Conservation (phyloP, 2,797 vertebrate species). For the Varecia variegata region DNA sequence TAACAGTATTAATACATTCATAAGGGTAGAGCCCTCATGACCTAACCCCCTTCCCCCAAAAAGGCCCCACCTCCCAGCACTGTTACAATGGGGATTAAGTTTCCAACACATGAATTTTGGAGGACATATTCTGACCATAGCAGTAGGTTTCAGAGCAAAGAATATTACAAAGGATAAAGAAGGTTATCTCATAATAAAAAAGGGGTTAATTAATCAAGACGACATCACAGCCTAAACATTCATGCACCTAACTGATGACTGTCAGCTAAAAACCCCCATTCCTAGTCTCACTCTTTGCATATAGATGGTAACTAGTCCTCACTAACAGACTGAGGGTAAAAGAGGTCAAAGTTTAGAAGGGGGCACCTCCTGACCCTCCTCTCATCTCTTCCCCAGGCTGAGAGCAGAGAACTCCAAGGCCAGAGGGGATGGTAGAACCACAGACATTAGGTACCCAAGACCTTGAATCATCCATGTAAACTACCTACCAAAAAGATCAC, state of each 20-base stretch:
- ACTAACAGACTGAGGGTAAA: background rate
- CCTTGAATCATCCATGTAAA: background rate
- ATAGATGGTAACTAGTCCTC: background rate
- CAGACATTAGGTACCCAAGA: background rate
- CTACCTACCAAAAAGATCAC: background rate
- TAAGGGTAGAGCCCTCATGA: background rate
- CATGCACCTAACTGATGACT: background rate
- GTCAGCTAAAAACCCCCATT: background rate
- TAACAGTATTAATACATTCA: background rate
- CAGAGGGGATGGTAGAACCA: background rate
- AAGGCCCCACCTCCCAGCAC: background rate
- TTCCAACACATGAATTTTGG: background rate
- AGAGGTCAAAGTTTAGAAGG: background rate
- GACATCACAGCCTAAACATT: background rate
- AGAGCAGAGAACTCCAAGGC: background rate
- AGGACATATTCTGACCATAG: background rate
- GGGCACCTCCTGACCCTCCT: background rate
- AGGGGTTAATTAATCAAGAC: background rate
- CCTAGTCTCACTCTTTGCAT: background rate
- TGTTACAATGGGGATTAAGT: background rate
- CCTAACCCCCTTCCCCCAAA: background rate
- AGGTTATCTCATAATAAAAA: background rate
- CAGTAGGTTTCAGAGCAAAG: slow-evolving; percentile 29
- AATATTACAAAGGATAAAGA: slow-evolving; percentile 1
- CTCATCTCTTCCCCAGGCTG: background rate